phyloP scores from a whole-genome alignment of 1,140 invertebrate species.

The Drosophila seguyi region DNA sequence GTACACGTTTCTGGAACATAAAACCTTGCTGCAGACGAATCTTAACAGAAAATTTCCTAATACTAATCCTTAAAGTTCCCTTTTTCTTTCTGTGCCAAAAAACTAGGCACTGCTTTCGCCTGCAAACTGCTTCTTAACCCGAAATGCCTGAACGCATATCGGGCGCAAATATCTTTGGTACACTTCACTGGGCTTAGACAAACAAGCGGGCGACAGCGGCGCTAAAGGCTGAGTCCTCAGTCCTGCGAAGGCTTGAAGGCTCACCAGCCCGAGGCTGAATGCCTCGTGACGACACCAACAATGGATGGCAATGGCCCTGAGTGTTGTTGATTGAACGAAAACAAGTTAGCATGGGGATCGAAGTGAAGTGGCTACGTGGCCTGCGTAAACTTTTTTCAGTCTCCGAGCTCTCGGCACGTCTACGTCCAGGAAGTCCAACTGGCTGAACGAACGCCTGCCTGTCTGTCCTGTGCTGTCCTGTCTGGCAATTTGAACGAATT shows the following conservation, averaged over 20 bases:
- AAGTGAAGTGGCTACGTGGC: slow-evolving; percentile 58
- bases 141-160: slow-evolving; percentile 70
- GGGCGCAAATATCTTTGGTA: slow-evolving; percentile 73
- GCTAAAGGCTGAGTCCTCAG: slow-evolving; percentile 2
- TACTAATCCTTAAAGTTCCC: not conserved
- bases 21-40: not conserved
- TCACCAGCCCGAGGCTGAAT: not conserved
- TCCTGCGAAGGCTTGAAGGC: slow-evolving; percentile 8
- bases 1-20: too few relatives aligned
- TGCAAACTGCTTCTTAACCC: slow-evolving; percentile 40
- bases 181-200: slow-evolving; percentile 78
- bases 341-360: slow-evolving; percentile 51
- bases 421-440: slow-evolving; percentile 42
- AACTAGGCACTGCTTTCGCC: slow-evolving; percentile 16
- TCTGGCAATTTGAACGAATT: slow-evolving; percentile 56
- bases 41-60: too few relatives aligned
- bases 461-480: slow-evolving; percentile 6
- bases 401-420: slow-evolving; percentile 25
- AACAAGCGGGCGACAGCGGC: slow-evolving; percentile 56
- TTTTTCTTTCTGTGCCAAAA: slow-evolving; percentile 1
- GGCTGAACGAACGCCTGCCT: slow-evolving; percentile 10
- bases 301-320: slow-evolving; percentile 56
- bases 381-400: slow-evolving; percentile 30
- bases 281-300: slow-evolving; percentile 22
- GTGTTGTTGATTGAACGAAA: slow-evolving; percentile 81